Evolutionary conservation across 35 echinoderm and acorn worm genomes (phyloP).

Genomic region (Heliocidaris erythrogramma): DNA sequence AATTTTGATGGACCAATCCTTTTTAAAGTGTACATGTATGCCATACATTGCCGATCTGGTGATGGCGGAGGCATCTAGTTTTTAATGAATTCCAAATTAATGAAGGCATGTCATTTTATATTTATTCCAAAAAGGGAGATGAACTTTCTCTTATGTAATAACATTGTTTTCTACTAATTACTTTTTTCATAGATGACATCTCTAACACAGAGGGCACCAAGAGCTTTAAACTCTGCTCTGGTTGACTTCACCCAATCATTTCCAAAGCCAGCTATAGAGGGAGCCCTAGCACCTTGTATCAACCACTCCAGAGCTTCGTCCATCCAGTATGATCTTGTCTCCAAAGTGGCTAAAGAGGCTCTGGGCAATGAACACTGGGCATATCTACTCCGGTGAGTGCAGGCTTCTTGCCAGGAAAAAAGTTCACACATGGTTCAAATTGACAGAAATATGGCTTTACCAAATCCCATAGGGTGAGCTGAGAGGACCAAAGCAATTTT

Average conservation of each 20-base stretch:
- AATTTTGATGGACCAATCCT: too few species aligned
- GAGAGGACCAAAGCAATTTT: too few species aligned
- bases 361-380: slow-evolving; percentile 44
- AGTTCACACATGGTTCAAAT: too few species aligned
- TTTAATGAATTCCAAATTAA: background rate
- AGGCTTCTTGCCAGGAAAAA: too few species aligned
- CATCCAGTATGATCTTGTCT: slow-evolving; percentile 54
- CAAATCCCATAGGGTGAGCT: too few species aligned
- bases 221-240: slow-evolving; percentile 17
- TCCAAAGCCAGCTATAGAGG: slow-evolving; percentile 58
- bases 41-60: too few species aligned
- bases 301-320: background rate
- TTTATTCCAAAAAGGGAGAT: too few species aligned
- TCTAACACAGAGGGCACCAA: slow-evolving; percentile 49
- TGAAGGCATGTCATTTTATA: background rate
- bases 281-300: slow-evolving; percentile 17
- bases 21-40: too few species aligned
- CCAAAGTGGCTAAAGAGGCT: slow-evolving; percentile 56
- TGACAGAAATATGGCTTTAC: too few species aligned
- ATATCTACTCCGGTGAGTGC: slow-evolving; percentile 42
- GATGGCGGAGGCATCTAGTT: too few species aligned
- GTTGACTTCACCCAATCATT: slow-evolving; percentile 33
- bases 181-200: slow-evolving; percentile 24
- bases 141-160: too few species aligned
- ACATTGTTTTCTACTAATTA: background rate